A percentile compares a stretch with the other conserved stretches of the same genome.
These are phyloP conservation scores for Epistrophella euchroma DNA, from an alignment of 2,888 invertebrate genomes.

Conservation along the genomic window DNA sequence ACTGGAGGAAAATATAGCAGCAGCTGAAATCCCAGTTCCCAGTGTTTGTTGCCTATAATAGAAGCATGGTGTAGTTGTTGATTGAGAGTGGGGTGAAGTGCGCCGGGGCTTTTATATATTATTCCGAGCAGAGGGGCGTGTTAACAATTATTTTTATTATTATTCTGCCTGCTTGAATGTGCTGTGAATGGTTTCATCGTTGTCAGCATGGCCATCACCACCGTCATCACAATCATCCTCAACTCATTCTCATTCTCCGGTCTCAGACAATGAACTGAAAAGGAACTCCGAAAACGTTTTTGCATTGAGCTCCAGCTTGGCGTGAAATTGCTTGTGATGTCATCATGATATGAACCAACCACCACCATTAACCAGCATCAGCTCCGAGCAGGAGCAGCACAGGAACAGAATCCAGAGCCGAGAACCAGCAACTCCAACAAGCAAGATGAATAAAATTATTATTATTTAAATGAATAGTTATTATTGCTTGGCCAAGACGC, in stretches of 20 bases:
- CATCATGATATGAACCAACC: conserved; percentile 52
- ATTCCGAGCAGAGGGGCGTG: conserved; percentile 55
- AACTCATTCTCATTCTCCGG: conserved; percentile 49
- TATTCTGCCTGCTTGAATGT: conserved; percentile 57
- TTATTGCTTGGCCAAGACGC: conserved; percentile 57
- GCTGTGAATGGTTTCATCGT: conserved; percentile 56
- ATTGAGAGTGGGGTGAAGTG: conserved; percentile 10
- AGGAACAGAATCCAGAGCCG: background rate
- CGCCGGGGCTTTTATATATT: conserved; percentile 30
- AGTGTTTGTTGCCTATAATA: too few relatives aligned
- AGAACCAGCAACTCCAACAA: conserved; percentile 11
- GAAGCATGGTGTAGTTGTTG: conserved; percentile 5
- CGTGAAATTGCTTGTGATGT: conserved; percentile 73
- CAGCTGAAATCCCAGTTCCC: conserved; percentile 8
- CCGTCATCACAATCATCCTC: conserved; percentile 23
- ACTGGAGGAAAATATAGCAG: conserved; percentile 38
- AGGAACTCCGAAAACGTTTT: conserved; percentile 68
- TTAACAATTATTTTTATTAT: conserved; percentile 72
- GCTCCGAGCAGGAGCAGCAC: background rate
- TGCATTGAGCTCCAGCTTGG: conserved; percentile 69
- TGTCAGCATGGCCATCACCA: conserved; percentile 52
- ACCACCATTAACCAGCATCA: conserved; percentile 7
- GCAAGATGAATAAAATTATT: conserved; percentile 65
- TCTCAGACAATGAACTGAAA: conserved; percentile 66
- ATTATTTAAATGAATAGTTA: conserved; percentile 71